Conservation (phyloP, 2,797 vertebrate species). For the Glyptemys insculpta region DNA sequence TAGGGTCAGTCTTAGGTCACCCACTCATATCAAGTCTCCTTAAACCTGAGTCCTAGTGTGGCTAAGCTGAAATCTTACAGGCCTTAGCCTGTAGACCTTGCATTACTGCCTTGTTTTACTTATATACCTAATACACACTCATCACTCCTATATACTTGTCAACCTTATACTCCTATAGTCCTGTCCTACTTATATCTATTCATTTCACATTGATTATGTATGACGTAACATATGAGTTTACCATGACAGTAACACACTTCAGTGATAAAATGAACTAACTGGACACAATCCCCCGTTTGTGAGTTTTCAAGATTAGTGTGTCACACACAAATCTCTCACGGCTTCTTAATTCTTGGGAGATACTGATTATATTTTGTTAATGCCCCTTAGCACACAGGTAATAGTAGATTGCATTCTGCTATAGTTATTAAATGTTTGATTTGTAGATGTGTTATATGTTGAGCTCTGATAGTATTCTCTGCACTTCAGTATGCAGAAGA, state of each 20-base stretch:
- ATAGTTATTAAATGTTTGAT: slow-evolving; percentile 44
- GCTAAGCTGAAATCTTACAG: background rate
- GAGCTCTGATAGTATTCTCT: slow-evolving; percentile 2
- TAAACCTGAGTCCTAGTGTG: background rate
- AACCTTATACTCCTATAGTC: background rate
- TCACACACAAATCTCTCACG: background rate
- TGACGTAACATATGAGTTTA: background rate
- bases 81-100: background rate
- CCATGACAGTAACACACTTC: background rate
- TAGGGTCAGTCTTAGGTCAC: background rate
- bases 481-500: slow-evolving; percentile 11
- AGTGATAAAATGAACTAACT: no score
- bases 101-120: background rate
- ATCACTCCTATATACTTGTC: background rate
- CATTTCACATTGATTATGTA: background rate
- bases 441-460: slow-evolving; percentile 5
- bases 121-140: background rate
- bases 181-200: background rate
- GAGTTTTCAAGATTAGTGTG: slow-evolving; percentile 47
- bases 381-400: slow-evolving; percentile 12
- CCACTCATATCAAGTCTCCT: background rate
- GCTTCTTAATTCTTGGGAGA: slow-evolving; percentile 5
- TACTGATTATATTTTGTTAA: slow-evolving; percentile 38
- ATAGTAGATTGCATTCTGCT: slow-evolving; percentile 28
- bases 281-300: background rate